Evolutionary conservation across 2,113 vertebrate genomes (phyloP), one percentile per base, ranked within the genome.

Genomic region (Spheniscus mendiculus): DNA sequence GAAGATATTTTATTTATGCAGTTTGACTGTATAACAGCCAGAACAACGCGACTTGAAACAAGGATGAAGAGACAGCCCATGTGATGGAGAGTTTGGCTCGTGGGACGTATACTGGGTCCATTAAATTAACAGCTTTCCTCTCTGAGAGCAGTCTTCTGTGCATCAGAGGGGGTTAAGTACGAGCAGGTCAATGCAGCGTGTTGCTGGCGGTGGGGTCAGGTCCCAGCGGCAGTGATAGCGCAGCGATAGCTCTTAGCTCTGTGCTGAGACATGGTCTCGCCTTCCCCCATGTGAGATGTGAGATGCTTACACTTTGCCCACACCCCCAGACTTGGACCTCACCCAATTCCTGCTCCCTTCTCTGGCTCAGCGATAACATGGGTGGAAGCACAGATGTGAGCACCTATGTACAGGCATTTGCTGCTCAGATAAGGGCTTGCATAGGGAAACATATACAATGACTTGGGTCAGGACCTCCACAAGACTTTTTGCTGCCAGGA

Each of bases 1-100:
- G 74, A 71, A 77, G 66, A 80, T 93, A 93, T 90, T 96, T 97
- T 95, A 96, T 96, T 93, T 95, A 93, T 95, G 93, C 53, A 30
- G 12, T 83, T 95, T 95, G 77, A 84, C 65, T 89, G 44, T 73
- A 12, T 38, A 91, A 90, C 78, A 94, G 66, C 70, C 44, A 45
- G 79, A 93, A 92, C 77, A 96, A 83, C 5, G 12, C 3, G 3
- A 71, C 49, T 77, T 56, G 58, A 85, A 91, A 82, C 53, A 90
- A 77, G 71, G 66, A 85, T 65, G 49, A 93, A 89, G 58, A 85
- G 73, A 80, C 70, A 69, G 86, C 58, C 49, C 49, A 45, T 83
- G 62, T 4, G 6, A 55, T 53, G 58, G 55, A 89, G 84, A 40
- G 30, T 56, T 77, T 91, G 32, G 69, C 38, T 78, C 47, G 22